Evolutionary conservation across 2,113 vertebrate genomes (phyloP).

Genomic region (Protobothrops flavoviridis): DNA sequence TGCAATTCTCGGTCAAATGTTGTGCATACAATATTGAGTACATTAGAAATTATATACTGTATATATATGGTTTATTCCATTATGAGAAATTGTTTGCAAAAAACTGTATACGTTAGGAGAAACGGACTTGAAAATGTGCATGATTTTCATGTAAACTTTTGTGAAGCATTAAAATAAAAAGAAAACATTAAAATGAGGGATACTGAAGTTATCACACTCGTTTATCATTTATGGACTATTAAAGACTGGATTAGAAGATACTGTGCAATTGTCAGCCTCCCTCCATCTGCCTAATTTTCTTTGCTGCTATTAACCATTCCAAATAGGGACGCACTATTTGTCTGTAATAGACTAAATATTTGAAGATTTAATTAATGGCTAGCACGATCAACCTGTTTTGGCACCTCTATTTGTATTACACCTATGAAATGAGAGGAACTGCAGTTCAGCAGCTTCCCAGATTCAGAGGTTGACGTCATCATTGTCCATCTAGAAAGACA

Average conservation of each 20-base stretch:
- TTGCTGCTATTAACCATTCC: neutral
- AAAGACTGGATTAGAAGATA: neutral
- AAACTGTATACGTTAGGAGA: neutral
- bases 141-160: neutral
- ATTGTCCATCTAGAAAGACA: neutral
- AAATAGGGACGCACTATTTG: neutral
- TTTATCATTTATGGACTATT: neutral
- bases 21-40: neutral
- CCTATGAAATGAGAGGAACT: neutral
- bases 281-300: neutral
- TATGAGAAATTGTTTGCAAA: neutral
- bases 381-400: too few species aligned
- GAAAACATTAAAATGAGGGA: neutral
- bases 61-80: neutral
- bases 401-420: neutral
- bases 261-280: neutral
- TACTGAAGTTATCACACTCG: neutral
- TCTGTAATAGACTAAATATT: neutral
- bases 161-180: neutral
- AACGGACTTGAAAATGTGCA: neutral
- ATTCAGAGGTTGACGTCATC: neutral
- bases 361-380: neutral
- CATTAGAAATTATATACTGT: neutral
- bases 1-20: neutral
- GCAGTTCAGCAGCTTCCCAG: neutral